Percentiles rank a stretch among this genome's conserved stretches.
Conservation (phyloP, 2,113 vertebrate genomes). For the Nanorana parkeri region DNA sequence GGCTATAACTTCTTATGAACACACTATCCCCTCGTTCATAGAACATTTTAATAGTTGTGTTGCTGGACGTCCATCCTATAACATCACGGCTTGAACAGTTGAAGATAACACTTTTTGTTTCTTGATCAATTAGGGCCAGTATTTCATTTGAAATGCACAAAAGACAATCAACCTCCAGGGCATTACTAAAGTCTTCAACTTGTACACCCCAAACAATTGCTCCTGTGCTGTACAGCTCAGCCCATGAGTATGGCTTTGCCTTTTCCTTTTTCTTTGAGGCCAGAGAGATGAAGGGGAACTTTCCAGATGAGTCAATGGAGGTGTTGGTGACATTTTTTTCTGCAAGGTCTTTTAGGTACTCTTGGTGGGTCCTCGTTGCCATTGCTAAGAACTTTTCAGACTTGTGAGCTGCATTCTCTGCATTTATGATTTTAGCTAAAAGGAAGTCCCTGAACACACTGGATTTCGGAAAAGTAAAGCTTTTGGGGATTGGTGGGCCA, state of each 20-base stretch:
- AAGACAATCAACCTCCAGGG: slow-evolving; percentile 88
- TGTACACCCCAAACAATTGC: slow-evolving; percentile 89
- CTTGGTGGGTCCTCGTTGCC: slow-evolving; percentile 93
- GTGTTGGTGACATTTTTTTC: slow-evolving; percentile 95
- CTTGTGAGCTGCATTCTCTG: slow-evolving; percentile 95
- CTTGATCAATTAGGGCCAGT: slow-evolving; percentile 88
- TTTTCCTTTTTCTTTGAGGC: slow-evolving; percentile 95
- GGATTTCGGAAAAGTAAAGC: slow-evolving; percentile 94
- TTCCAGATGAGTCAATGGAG: slow-evolving; percentile 90
- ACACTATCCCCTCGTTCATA: slow-evolving; percentile 94
- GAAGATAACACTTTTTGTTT: slow-evolving; percentile 90
- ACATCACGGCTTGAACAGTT: slow-evolving; percentile 93
- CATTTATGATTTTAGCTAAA: slow-evolving; percentile 94
- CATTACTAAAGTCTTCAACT: slow-evolving; percentile 89
- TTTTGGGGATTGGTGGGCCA: slow-evolving; percentile 92
- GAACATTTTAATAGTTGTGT: slow-evolving; percentile 90
- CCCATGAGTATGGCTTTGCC: slow-evolving; percentile 85
- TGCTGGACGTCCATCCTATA: slow-evolving; percentile 93
- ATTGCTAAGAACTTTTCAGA: slow-evolving; percentile 95
- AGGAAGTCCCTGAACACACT: slow-evolving; percentile 97
- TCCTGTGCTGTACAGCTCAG: slow-evolving; percentile 89
- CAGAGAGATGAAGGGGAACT: slow-evolving; percentile 94
- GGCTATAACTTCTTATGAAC: slow-evolving; percentile 88
- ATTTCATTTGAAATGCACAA: slow-evolving; percentile 92
- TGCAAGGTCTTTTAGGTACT: slow-evolving; percentile 92